Conservation (phyloP, 2,888 invertebrate genomes). For the Odontocolon sp. region DNA sequence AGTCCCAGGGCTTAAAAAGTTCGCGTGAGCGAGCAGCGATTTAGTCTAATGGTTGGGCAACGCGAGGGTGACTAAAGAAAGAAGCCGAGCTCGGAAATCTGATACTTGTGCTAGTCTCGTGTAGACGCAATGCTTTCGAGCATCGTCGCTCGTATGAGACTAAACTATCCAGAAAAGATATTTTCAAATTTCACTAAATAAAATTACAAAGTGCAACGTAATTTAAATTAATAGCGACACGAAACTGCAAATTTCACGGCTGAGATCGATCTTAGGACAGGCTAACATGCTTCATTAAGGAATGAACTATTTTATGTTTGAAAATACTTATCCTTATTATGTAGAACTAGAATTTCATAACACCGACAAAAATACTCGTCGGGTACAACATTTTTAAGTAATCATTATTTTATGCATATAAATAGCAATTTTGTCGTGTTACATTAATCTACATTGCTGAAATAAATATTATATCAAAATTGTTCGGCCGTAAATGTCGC, state of each 20-base stretch:
- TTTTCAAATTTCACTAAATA: conserved; percentile 27
- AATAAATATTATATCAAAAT: no score
- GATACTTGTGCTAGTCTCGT: conserved; percentile 26
- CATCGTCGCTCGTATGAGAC: conserved; percentile 8
- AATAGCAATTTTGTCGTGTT: no score
- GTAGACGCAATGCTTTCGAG: not conserved
- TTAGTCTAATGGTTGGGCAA: conserved; percentile 49
- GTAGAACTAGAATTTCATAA: no score
- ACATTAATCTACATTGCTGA: no score
- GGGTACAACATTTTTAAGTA: no score
- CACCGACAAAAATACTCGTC: no score
- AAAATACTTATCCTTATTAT: no score
- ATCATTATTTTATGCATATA: no score
- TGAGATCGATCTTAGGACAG: not conserved
- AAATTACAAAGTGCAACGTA: conserved; percentile 27
- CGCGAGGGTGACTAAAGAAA: conserved; percentile 27
- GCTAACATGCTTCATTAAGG: not conserved
- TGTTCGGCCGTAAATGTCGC: no score
- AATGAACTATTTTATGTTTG: not conserved
- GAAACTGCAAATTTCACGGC: conserved; percentile 11
- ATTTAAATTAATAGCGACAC: conserved; percentile 36
- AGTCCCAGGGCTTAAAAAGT: conserved; percentile 43
- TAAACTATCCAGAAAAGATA: not conserved
- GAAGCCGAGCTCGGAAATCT: conserved; percentile 37
- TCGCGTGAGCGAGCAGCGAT: conserved; percentile 55